Evolutionary conservation across 2,113 vertebrate genomes (phyloP), one percentile per base, ranked within the genome.

Genomic region (Dicaeum eximium): DNA sequence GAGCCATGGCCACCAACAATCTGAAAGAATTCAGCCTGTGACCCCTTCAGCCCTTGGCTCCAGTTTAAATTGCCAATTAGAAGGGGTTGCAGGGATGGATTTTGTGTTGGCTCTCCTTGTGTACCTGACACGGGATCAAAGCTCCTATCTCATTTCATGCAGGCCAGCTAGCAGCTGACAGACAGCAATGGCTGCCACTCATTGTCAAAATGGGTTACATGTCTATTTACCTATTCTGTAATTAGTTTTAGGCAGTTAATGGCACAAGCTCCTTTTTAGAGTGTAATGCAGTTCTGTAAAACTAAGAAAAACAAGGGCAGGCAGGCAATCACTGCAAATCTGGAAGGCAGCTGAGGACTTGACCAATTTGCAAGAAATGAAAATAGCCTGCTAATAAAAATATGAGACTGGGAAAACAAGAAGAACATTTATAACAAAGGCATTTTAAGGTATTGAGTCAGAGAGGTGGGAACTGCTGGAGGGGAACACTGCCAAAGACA

Each of bases 401-500:
- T 7, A 33, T 7, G 30, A 82, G 69, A 74, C 51, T 51, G 44
- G 22, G 38, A 89, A 92, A 86, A 67, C 0, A 1, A 65, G 58
- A 73, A 72, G n/a, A 74, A 91, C 72, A 82, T 66, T 82, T 58
- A 2, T 62, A 91, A 82, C n/a, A 87, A 94, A 85, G 62, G 74
- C 81, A 66, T 79, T 84, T 84, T 38, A 81, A 97, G 84, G 61
- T 85, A 89, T 73, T 92, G 80, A 95, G 77, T 85, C 81, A 85
- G 80, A 93, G 48, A 95, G 89, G 80, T 87, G 72, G 81, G 71
- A 96, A 65, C 65, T 92, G 70, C 73, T 93, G 73, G 84, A 85
- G 61, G 87, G 57, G 57, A 86, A 66, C 23, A 21, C 23, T 89
- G 78, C 86, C 77, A 84, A 61, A 85, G 77, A 86, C 80, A 92